Base-by-base conservation (phyloP, 2,888 invertebrate genomes). In the Bombylius major region DNA sequence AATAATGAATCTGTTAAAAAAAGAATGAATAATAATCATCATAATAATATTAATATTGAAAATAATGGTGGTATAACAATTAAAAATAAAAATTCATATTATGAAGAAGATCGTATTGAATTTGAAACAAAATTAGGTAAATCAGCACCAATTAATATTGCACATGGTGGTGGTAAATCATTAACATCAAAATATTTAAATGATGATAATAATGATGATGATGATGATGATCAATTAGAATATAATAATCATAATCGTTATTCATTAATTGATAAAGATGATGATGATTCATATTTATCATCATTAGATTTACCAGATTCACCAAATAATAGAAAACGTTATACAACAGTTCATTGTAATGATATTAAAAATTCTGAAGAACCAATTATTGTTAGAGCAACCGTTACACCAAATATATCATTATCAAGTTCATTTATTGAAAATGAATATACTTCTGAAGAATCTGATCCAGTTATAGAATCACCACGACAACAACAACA, bases 131-230 rank as follows among this genome's bases (percentile, higher is more conserved):
- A 69, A 47, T 69, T 83, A 56, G 78, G 73, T 4, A 82, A 84
- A 69, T 82, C 83, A 46, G 78, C 83, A 53, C 86, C 86, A 5
- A 86, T 86, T 66, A 82, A 84, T 68, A 86, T 86, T 60, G 66
- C 77, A 59, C 77, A 79, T 60, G 79, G 77, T 65, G 79, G 79
- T 62, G 14, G 14, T 45, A 45, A 45, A 14, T 7, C 14, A 7
- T n/a, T 54, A 31, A 23, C n/a, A 48, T 11, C 14, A 42, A 54
- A 50, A 45, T 54, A 42, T n/a, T 6, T 31, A 31, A 14, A 33
- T 33, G 4, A 14, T 44, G 7, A 31, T 53, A 31, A 39, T 32
- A 7, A 48, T 48, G 8, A 48, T 54, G 12, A 11, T 42, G 3
- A 42, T 11, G 3, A 42, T 42, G 39, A 42, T 42, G 23, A 23